Evolutionary conservation across 2,797 vertebrate genomes (phyloP), one percentile per base, ranked within the genome.

Genomic region (Anolis apletophallus): DNA sequence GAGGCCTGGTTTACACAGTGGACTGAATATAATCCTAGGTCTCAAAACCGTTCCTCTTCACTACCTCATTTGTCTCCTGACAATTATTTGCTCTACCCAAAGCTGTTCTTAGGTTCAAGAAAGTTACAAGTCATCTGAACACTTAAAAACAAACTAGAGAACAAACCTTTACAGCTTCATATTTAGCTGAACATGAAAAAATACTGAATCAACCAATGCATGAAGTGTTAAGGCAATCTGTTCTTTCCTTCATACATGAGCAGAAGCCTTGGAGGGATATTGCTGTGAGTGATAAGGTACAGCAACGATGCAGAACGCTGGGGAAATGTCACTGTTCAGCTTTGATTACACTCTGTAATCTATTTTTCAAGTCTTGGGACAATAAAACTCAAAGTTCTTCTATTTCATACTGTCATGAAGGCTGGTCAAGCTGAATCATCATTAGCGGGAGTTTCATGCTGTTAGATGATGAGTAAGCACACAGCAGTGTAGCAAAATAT

Each of bases 181-280:
- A 75, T 91, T 91, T 90, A 67, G 68, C 81, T 87, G 81, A 76
- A 82, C 85, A 88, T 91, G 80, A 17, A 77, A 69, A 85, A 85
- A 50, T 55, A 36, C 16, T 29, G 46, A 73, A 32, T 87, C 54
- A 69, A 10, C 36, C 54, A 88, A 87, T 85, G 3, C 85, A 88
- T 89, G 26, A 55, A 90, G 88, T 74, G 52, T 52, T 90, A n/a
- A 9, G 26, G 54, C 80, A 73, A 88, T 61, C 52, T 92, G 89
- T n/a, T 90, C 55, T 88, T 94, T 90, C 85, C 74, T 87, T 87
- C 86, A 61, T 0, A 26, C 4, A 75, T 74, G 76, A 85, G 46
- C 6, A 5, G 29, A 91, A 89, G 67, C 12, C 1, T 80, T 71
- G 88, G 17, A 82, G 52, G 57, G 75, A 91, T 92, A 88, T 93